These are phyloP conservation scores for Galbula dea DNA, from an alignment of 2,113 vertebrate genomes.

Conservation along the genomic window DNA sequence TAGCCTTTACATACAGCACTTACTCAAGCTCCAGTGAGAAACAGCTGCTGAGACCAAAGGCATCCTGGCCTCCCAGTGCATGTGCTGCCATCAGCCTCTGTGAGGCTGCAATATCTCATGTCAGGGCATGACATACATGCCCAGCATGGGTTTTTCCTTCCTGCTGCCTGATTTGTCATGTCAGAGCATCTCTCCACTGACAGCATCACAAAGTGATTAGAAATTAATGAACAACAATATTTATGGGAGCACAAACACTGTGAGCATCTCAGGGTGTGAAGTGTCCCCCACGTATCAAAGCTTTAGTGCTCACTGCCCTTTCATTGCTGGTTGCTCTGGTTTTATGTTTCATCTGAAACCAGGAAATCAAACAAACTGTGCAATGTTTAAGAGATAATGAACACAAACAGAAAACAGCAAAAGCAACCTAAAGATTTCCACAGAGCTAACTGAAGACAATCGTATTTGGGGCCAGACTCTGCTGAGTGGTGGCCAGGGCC, in stretches of 20 bases:
- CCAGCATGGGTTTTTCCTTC: constrained; percentile 4
- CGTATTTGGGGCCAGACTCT: too few relatives aligned
- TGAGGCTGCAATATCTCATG: neutral
- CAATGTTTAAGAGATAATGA: neutral
- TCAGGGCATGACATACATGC: neutral
- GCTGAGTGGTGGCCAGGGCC: too few relatives aligned
- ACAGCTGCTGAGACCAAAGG: neutral
- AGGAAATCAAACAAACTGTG: neutral
- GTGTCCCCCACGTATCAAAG: neutral
- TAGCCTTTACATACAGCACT: neutral
- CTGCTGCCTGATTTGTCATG: neutral
- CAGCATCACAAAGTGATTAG: neutral
- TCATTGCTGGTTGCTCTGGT: neutral
- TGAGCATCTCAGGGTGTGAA: neutral
- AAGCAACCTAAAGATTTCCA: neutral
- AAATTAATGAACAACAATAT: neutral
- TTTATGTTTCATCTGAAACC: neutral
- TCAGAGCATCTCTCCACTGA: neutral
- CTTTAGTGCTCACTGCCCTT: neutral
- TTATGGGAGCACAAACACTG: neutral
- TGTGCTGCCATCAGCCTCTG: neutral
- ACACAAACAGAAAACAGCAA: neutral
- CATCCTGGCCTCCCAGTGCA: neutral
- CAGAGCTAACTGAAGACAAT: neutral
- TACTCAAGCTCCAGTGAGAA: neutral